These are phyloP conservation scores for Enteromius viviparus DNA, from an alignment of 2,797 vertebrate genomes.

Conservation along the genomic window DNA sequence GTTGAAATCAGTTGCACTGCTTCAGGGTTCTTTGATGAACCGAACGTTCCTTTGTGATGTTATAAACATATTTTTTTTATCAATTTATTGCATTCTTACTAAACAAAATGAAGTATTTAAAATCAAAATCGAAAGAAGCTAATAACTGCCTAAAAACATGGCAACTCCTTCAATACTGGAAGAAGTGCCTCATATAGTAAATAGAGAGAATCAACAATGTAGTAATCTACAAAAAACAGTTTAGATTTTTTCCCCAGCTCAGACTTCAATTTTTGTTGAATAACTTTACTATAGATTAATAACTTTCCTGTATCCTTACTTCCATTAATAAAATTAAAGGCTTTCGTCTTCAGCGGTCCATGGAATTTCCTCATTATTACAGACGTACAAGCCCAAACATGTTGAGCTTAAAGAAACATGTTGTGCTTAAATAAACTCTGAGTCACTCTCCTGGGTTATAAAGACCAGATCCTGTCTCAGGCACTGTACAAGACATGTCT, in stretches of 20 bases:
- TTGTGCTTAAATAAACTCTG: constrained; percentile 55
- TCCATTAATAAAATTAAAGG: constrained; percentile 1
- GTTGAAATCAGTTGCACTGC: neutral
- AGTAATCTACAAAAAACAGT: neutral
- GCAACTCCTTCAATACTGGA: neutral
- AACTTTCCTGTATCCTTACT: neutral
- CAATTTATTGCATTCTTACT: neutral
- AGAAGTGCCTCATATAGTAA: neutral
- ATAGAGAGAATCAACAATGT: neutral
- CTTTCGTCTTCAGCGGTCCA: constrained; percentile 25
- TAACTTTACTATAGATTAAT: neutral
- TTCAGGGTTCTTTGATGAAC: neutral
- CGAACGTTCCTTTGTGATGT: neutral
- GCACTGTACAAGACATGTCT: constrained; percentile 11
- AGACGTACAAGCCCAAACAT: constrained; percentile 65
- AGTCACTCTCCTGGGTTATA: constrained; percentile 46
- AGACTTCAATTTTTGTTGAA: neutral
- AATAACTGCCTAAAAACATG: neutral
- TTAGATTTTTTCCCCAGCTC: neutral
- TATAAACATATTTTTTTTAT: neutral
- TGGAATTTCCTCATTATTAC: constrained; percentile 31
- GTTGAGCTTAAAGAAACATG: constrained; percentile 57
- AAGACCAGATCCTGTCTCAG: neutral
- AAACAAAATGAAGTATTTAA: neutral
- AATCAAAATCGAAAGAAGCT: neutral